Evolutionary conservation across 2,797 vertebrate species (phyloP), one percentile per base, ranked within the genome.

Genomic region (Crenichthys baileyi): DNA sequence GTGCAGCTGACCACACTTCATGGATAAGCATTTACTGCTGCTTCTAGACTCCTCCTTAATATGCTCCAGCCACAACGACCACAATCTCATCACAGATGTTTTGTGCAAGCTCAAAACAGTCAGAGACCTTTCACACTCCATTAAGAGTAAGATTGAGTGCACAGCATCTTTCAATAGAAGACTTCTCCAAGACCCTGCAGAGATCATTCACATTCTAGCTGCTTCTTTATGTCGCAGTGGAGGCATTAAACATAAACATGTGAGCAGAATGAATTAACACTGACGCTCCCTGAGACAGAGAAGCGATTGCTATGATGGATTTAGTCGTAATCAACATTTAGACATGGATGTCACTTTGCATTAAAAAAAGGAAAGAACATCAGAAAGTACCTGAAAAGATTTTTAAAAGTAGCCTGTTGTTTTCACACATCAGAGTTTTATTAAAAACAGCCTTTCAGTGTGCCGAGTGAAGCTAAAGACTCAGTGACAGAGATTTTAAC

Each of bases 341-440:
- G 5, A 22, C 36, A 22, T 65, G 1, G 1, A 65, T 39, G 0
- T 61, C 7, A n/a, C 11, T 58, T 58, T 58, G 8, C n/a, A 67
- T 6, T 5, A 65, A 65, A 36, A 39, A 36, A 41, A 67, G 3
- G 0, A 48, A 26, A 70, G 4, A 70, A 44, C 22, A 16, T 7
- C 2, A 18, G 48, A 70, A 70, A 48, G 11, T 15, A 18, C n/a
- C 11, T 26, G 46, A 26, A 26, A 29, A 70, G 44, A 18, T 20
- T 51, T 18, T 22, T 20, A 13, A 31, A 31, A 72, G 70, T 18
- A 65, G 68, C 15, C 31, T 5, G 56, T 26, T 73, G 55, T 46
- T 61, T 78, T 73, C 65, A 53, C 56, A 50, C 41, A 18, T 77
- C 13, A 72, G 36, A 61, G 50, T 79, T 79, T 79, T 74, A 85